Percentiles rank a stretch among this genome's conserved stretches.
phyloP scores from a whole-genome alignment of 2,888 invertebrate species.

The Hymenopus coronatus region DNA sequence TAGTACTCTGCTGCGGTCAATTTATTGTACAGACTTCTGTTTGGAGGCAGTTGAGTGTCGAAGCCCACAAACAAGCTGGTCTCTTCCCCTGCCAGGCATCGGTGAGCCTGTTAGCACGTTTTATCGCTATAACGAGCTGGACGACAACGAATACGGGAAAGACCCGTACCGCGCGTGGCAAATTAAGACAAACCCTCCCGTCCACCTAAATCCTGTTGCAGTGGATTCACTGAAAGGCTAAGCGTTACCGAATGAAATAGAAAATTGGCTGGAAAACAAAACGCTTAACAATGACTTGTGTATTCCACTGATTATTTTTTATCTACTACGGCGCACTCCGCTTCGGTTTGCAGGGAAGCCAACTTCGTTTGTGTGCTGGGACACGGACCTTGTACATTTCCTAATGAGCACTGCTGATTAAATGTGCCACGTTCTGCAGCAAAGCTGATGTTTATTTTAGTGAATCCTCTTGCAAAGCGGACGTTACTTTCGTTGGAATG shows the following conservation, averaged over 20 bases:
- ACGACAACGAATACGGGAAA: neutral
- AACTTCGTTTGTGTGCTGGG: neutral
- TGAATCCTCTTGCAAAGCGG: neutral
- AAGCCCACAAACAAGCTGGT: neutral
- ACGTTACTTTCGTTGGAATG: neutral
- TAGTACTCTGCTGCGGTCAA: constrained; percentile 13
- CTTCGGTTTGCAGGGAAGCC: neutral
- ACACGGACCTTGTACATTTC: neutral
- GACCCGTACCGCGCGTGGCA: neutral
- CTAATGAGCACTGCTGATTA: neutral
- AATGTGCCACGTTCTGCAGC: neutral
- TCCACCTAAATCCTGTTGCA: neutral
- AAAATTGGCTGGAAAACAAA: neutral
- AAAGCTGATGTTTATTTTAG: neutral
- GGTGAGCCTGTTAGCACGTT: neutral
- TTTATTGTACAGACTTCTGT: constrained; percentile 12
- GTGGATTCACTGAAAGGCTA: neutral
- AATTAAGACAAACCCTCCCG: neutral
- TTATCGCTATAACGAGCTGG: neutral
- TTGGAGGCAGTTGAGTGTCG: constrained; percentile 1
- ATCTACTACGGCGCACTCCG: neutral
- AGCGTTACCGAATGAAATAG: neutral
- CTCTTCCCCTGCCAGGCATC: neutral
- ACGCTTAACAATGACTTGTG: neutral
- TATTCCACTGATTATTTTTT: neutral